A percentile compares a stretch with the other conserved stretches of the same genome.
Conservation (phyloP, 2,113 vertebrate genomes). For the Lucifuga dentata region DNA sequence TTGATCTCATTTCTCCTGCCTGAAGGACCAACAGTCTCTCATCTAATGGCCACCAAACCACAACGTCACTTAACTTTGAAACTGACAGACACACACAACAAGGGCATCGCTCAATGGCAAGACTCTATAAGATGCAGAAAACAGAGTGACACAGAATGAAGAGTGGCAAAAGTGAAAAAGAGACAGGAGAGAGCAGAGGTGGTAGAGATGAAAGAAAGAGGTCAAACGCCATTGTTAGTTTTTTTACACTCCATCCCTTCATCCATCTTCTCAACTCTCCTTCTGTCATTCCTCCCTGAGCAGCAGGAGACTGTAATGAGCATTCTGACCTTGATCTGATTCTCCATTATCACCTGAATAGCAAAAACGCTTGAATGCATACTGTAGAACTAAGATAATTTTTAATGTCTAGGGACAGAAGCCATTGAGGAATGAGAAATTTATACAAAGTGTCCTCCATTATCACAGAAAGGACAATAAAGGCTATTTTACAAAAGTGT, state of each 20-base stretch:
- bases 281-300: slow-evolving; percentile 10
- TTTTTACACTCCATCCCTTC: background rate
- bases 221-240: background rate
- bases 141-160: background rate
- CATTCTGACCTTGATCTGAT: slow-evolving; percentile 58
- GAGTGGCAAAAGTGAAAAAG: background rate
- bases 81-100: background rate
- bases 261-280: background rate
- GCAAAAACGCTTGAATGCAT: slow-evolving; percentile 5
- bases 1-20: slow-evolving; percentile 36
- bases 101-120: background rate
- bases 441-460: too few relatives aligned
- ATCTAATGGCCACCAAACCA: slow-evolving; percentile 18
- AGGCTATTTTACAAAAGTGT: too few relatives aligned
- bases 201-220: background rate
- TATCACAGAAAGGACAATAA: too few relatives aligned
- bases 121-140: background rate
- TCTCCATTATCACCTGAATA: slow-evolving; percentile 10
- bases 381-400: too few relatives aligned
- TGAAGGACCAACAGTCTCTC: slow-evolving; percentile 18
- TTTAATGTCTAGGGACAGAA: too few relatives aligned
- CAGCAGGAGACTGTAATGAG: slow-evolving; percentile 42
- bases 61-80: background rate
- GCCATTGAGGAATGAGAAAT: too few relatives aligned
- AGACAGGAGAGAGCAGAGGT: background rate